Evolutionary conservation across 1,140 invertebrate species (phyloP).

Genomic region (Metaphire vulgaris): DNA sequence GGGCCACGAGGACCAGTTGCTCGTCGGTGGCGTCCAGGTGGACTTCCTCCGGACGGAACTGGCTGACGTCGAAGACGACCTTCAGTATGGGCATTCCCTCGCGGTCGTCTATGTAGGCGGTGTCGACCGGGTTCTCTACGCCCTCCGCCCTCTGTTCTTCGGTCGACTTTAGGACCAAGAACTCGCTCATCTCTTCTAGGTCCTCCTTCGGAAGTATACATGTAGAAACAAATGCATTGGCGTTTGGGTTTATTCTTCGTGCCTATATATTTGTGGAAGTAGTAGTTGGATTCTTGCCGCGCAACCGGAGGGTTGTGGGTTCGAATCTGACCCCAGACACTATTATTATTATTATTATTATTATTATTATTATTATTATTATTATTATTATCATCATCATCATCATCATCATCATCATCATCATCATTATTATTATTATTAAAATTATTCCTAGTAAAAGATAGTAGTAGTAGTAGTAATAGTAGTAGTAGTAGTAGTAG

Average conservation of each 20-base stretch:
- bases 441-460: too few species aligned
- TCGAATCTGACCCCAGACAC: neutral
- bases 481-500: too few species aligned
- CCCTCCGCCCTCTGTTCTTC: constrained; percentile 29
- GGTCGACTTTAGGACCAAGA: constrained; percentile 29
- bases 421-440: too few species aligned
- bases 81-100: constrained; percentile 31
- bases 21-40: constrained; percentile 19
- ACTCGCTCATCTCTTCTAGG: constrained; percentile 31
- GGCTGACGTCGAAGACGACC: constrained; percentile 29
- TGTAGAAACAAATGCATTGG: too few species aligned
- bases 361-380: neutral
- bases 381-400: too few species aligned
- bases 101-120: constrained; percentile 28
- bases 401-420: too few species aligned
- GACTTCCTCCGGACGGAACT: constrained; percentile 28
- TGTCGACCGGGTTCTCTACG: constrained; percentile 25
- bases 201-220: constrained; percentile 14
- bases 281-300: neutral
- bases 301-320: neutral
- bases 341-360: neutral
- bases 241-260: neutral
- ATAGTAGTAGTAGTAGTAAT: too few species aligned
- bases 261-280: neutral
- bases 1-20: constrained; percentile 24